These are phyloP conservation scores for Ctenoplectra terminalis DNA, from an alignment of 1,140 invertebrate genomes.

Conservation along the genomic window DNA sequence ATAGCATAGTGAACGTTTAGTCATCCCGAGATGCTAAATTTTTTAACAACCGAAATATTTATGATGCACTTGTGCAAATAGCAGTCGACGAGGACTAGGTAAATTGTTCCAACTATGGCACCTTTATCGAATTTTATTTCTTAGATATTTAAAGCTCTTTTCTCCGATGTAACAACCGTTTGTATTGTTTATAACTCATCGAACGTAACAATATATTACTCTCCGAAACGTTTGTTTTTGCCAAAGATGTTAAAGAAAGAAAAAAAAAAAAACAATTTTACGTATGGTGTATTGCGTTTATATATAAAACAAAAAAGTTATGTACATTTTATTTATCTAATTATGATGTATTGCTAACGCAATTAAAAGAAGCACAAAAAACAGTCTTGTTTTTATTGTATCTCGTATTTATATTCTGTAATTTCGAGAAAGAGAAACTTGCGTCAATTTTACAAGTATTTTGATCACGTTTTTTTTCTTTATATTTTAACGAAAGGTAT, in stretches of 20 bases:
- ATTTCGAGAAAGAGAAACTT: no score
- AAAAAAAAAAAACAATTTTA: slow-evolving; percentile 31
- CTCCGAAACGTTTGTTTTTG: slow-evolving; percentile 19
- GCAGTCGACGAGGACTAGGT: neutral
- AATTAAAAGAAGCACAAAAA: neutral
- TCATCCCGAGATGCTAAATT: neutral
- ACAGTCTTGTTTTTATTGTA: neutral
- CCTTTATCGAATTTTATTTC: neutral
- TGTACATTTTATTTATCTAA: slow-evolving; percentile 4
- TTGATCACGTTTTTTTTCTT: no score
- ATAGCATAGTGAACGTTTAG: neutral
- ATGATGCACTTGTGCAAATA: neutral
- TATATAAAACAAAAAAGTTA: neutral
- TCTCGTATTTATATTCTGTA: neutral
- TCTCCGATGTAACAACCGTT: slow-evolving; percentile 5
- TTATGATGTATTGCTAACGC: neutral
- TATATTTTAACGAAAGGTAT: neutral
- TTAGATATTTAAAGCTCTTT: slow-evolving; percentile 7
- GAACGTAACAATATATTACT: neutral
- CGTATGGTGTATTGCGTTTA: slow-evolving; percentile 2
- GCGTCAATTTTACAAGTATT: no score
- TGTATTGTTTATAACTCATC: slow-evolving; percentile 14
- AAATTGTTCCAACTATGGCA: neutral
- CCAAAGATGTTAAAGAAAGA: slow-evolving; percentile 52
- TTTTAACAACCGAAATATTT: neutral